Evolutionary conservation across 1,140 invertebrate species (phyloP), one percentile per base, ranked within the genome.

Genomic region (Dendrolimus punctatus): DNA sequence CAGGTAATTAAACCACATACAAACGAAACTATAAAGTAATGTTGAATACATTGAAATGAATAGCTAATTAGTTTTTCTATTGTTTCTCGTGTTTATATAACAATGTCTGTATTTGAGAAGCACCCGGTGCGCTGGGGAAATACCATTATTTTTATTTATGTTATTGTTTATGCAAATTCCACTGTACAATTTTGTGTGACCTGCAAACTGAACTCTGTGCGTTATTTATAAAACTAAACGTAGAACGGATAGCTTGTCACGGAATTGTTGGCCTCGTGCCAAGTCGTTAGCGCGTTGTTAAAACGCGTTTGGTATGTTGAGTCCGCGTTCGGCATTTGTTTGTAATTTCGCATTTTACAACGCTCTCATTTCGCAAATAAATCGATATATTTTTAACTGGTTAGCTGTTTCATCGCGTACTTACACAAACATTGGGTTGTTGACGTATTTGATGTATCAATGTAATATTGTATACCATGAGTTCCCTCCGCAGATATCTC

Each of bases 251-350:
- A 57, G 66, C 68, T 69, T 76, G 68, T 81, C 69, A 69, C 68
- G 66, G 66, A 82, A 85, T 79, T 72, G 60, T 78, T 85, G 81
- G 78, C 47, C 41, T 40, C 23, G 44, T 66, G 71, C 79, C 81
- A 83, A 82, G 80, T 76, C 52, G 68, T 76, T 73, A 62, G 65
- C 68, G 62, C 72, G 70, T 74, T 71, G 74, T 80, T 23, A 73
- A 76, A 84, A 79, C 66, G 62, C 64, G 53, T 55, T 61, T 57
- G 70, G 70, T 76, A 80, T 81, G 74, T 79, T 80, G 75, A 23
- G 73, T 80, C 78, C 76, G 71, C 76, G 75, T 64, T 77, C 68
- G 72, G 69, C 71, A 76, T 76, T 74, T 78, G 71, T 82, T 80
- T 78, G 73, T 80, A 68, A 23, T 23, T 23, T 73, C 56, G 39